Percentiles rank a stretch among this genome's conserved stretches.
Conservation (phyloP, 2,888 invertebrate species). For the Formica aserva region DNA sequence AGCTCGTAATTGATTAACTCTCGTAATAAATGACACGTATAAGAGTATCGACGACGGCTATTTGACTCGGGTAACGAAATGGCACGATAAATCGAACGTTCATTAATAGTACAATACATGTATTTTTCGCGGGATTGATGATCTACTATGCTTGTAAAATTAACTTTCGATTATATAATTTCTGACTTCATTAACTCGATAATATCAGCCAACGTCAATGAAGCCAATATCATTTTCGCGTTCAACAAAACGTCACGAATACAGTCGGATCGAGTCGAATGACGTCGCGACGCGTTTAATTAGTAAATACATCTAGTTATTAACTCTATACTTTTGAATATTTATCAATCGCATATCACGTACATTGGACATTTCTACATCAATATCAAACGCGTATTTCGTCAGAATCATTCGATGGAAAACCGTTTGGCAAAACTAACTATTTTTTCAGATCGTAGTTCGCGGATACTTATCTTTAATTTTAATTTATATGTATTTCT, state of each 20-base stretch:
- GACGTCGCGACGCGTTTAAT: background rate
- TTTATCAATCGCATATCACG: background rate
- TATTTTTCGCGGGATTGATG: background rate
- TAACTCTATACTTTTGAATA: background rate
- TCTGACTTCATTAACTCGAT: slow-evolving; percentile 3
- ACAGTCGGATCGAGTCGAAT: background rate
- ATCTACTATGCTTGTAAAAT: background rate
- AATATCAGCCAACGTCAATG: background rate
- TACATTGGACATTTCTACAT: background rate
- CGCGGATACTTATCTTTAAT: background rate
- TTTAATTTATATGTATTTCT: background rate
- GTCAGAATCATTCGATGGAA: background rate
- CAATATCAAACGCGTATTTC: background rate
- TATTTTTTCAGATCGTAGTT: background rate
- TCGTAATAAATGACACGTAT: background rate
- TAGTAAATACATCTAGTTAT: background rate
- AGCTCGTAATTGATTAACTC: background rate
- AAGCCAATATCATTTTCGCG: background rate
- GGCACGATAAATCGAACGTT: background rate
- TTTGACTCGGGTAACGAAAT: background rate
- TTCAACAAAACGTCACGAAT: background rate
- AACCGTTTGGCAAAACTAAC: background rate
- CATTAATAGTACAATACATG: background rate
- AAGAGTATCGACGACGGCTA: background rate
- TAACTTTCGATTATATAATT: background rate